Evolutionary conservation across 1,140 invertebrate species (phyloP).

Genomic region (Acromyrmex charruanus): DNA sequence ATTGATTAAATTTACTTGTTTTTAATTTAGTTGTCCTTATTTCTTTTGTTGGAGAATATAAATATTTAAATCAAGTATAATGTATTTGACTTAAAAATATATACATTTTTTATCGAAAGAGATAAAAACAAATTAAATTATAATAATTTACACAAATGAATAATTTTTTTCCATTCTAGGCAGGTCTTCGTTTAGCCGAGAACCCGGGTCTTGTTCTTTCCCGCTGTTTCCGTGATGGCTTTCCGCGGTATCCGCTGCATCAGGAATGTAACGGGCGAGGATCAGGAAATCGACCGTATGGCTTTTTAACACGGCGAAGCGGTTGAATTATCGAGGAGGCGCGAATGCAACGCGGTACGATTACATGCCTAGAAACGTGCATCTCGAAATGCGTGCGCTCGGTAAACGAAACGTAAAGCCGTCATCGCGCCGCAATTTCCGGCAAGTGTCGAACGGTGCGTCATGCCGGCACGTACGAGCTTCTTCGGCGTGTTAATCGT

Average conservation of each 20-base stretch:
- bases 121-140: too few species aligned
- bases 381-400: slow-evolving; percentile 26
- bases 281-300: slow-evolving; percentile 66
- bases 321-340: slow-evolving; percentile 53
- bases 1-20: too few species aligned
- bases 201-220: slow-evolving; percentile 43
- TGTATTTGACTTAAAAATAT: too few species aligned
- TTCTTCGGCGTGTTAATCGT: slow-evolving; percentile 46
- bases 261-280: slow-evolving; percentile 66
- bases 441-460: slow-evolving; percentile 37
- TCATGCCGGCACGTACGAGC: neutral
- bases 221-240: slow-evolving; percentile 64
- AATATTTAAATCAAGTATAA: too few species aligned
- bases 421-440: slow-evolving; percentile 41
- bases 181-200: slow-evolving; percentile 47
- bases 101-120: too few species aligned
- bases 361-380: slow-evolving; percentile 16
- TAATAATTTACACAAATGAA: too few species aligned
- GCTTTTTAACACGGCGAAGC: slow-evolving; percentile 42
- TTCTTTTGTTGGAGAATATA: too few species aligned
- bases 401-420: slow-evolving; percentile 41
- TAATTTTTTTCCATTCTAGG: neutral
- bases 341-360: slow-evolving; percentile 28
- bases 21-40: too few species aligned
- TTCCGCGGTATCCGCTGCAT: slow-evolving; percentile 61